phyloP scores from a whole-genome alignment of 2,113 vertebrate genomes.

The Bagarius yarrelli region DNA sequence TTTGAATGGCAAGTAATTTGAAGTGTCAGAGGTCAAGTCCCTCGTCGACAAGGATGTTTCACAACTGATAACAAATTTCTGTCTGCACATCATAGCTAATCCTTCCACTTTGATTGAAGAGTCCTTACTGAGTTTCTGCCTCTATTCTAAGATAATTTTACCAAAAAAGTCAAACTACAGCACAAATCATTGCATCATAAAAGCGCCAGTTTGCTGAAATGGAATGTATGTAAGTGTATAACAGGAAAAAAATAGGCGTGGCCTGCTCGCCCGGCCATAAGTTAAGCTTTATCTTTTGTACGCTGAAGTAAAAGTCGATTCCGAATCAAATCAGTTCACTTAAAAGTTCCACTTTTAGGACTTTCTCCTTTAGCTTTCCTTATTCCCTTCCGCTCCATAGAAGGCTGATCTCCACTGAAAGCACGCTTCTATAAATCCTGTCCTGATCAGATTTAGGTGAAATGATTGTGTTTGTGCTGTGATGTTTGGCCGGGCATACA shows the following conservation, averaged over 20 bases:
- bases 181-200: neutral
- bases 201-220: neutral
- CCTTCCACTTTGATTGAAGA: slow-evolving; percentile 17
- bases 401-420: neutral
- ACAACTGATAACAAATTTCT: slow-evolving; percentile 39
- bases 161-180: neutral
- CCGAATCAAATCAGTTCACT: neutral
- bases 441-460: slow-evolving; percentile 31
- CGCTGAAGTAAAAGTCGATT: neutral
- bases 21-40: slow-evolving; percentile 35
- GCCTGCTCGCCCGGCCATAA: neutral
- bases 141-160: neutral
- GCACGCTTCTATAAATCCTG: slow-evolving; percentile 39
- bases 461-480: slow-evolving; percentile 13
- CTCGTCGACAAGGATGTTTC: slow-evolving; percentile 25
- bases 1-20: slow-evolving; percentile 41
- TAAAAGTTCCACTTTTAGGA: neutral
- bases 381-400: neutral
- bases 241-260: neutral
- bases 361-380: neutral
- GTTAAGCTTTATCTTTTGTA: neutral
- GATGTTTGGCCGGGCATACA: slow-evolving; percentile 37
- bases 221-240: neutral
- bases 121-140: slow-evolving; percentile 3
- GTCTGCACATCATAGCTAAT: slow-evolving; percentile 31